Base-by-base conservation (phyloP, 2,797 vertebrate species). In the Synanceia verrucosa region DNA sequence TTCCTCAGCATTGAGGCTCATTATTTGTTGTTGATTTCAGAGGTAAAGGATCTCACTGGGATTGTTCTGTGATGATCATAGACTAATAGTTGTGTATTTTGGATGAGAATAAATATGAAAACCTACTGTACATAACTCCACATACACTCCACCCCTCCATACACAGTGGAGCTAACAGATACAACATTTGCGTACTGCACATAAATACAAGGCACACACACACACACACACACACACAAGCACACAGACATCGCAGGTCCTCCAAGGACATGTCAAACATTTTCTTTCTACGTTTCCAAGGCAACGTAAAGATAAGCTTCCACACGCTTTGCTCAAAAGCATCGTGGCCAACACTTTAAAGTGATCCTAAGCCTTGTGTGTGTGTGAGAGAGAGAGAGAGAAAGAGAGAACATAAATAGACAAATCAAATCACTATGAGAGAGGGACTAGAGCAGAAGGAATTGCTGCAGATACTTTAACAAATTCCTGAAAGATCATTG, bases 271-370 rank as follows among this genome's bases (percentile, higher is more conserved):
- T 83, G 90, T 89, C 66, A 91, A 87, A 91, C 73, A 78, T 84
- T 86, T 85, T 84, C 70, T 86, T 82, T 65, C 69, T 71, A 68
- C 28, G 89, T 93, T 92, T 92, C 92, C 92, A 93, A 72, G 92
- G 91, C 89, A 93, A 94, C 92, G 44, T 88, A 83, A 90, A 91
- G 85, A 91, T 85, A 86, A 90, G 84, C 86, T 85, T 88, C 66
- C 79, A 78, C 62, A 44, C 43, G 71, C 73, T 84, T 88, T 87
- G 85, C 85, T 89, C 78, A 83, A 90, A 83, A 86, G 74, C 73
- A 87, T 89, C 84, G 31, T 60, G 73, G 77, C 83, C 82, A 79
- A 81, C 61, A 44, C 68, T 90, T 87, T 86, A 83, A 90, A 88
- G 86, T 76, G 73, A 88, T 91, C 88, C 85, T 86, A 86, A 86